Base-by-base conservation (phyloP, 1,140 invertebrate species). In the Tetramorium parvispinum region DNA sequence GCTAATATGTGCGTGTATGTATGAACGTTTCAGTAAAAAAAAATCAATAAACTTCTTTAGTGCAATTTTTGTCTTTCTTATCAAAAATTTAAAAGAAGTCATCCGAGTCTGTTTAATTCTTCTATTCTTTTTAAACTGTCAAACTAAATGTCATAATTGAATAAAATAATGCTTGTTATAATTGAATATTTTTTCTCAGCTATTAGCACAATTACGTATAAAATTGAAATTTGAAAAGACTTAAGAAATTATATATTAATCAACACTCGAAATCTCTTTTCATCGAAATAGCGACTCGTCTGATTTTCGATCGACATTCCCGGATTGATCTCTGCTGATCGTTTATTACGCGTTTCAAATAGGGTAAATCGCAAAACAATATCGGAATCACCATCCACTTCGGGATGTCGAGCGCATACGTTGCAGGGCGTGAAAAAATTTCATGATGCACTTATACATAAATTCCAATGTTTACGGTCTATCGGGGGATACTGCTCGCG, bases 381-480 rank as follows among this genome's bases (percentile, higher is more conserved):
- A 73, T 40, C 40, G 73, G 24, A 77, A 13, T 76, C n/a, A 43
- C n/a, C 32, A n/a, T 55, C 32, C 18, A 27, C 46, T 11, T 24
- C 11, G 79, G 16, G 11, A 77, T 77, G 13, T 51, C 70, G 27
- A 85, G 24, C 61, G 37, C 37, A 78, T 65, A 55, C 51, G 61
- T 66, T 76, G 77, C 49, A 18, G 21, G 57, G 75, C 63, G 24
- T 21, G 53, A 37, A 83, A 71, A 65, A 63, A 51, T 51, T 71
- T 21, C 18, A 51, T 51, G 2, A 6, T 8, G 32, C 10, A 10
- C 24, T 61, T 46, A 46, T 37, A 63, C 37, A 21, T 82, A 88
- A 88, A 86, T 51, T 73, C 43, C 5, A 16, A 70, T 86, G 18
- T 88, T 88, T 86, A 88, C 32, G 61, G 51, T 81, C n/a, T 51